These are phyloP conservation scores for Drosophila sproati DNA, from an alignment of 1,140 invertebrate genomes.

Conservation along the genomic window DNA sequence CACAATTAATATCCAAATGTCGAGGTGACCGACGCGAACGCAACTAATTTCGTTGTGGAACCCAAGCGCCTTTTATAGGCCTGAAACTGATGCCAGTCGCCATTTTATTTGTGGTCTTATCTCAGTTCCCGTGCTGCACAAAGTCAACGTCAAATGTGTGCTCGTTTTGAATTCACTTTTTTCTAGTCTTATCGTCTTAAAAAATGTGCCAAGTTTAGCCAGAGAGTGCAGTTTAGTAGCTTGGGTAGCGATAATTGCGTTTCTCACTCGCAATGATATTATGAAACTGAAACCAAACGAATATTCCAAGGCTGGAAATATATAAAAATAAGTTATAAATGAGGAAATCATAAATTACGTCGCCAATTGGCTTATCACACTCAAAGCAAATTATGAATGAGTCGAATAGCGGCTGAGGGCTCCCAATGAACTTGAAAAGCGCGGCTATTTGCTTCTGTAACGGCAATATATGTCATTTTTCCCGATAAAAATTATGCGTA, in stretches of 20 bases:
- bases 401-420: conserved; percentile 7
- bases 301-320: conserved; percentile 27
- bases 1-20: conserved; percentile 25
- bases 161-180: conserved; percentile 52
- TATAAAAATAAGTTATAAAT: conserved; percentile 30
- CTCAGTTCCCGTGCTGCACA: conserved; percentile 20
- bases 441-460: conserved; percentile 20
- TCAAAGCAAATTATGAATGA: conserved; percentile 22
- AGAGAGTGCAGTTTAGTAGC: conserved; percentile 35
- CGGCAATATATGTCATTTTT: conserved; percentile 32
- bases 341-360: conserved; percentile 34
- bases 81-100: conserved; percentile 16
- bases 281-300: conserved; percentile 44
- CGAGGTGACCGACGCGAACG: conserved; percentile 43
- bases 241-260: conserved; percentile 31
- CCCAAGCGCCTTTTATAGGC: conserved; percentile 61
- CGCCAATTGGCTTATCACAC: conserved; percentile 48
- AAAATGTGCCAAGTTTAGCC: conserved; percentile 65
- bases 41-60: conserved; percentile 44
- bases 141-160: conserved; percentile 33
- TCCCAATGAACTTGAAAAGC: conserved; percentile 51
- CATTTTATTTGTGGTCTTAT: conserved; percentile 50
- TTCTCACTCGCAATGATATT: conserved; percentile 38
- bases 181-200: conserved; percentile 46
- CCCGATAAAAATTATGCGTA: conserved; percentile 5